Evolutionary conservation across 1,140 invertebrate genomes (phyloP).

Genomic region (Drosophila parabipectinata): DNA sequence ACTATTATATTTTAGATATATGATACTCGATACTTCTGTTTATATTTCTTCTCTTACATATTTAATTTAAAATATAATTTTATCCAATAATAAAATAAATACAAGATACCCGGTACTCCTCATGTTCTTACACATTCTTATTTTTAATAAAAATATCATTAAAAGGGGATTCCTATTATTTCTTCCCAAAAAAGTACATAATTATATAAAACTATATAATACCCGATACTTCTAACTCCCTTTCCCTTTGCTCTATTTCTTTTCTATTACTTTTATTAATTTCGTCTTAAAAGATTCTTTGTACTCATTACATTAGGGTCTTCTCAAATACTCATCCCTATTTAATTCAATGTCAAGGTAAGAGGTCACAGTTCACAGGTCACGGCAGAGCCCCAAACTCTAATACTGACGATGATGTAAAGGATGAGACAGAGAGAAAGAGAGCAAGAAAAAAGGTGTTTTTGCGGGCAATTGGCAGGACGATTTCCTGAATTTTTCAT

Average conservation of each 20-base stretch:
- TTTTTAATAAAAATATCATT: too few relatives aligned
- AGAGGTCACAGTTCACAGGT: background rate
- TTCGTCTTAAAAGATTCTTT: background rate
- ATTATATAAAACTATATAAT: too few relatives aligned
- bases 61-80: too few relatives aligned
- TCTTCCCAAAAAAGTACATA: too few relatives aligned
- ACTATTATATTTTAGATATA: too few relatives aligned
- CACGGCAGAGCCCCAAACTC: constrained; percentile 2
- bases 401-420: constrained; percentile 7
- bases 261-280: background rate
- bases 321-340: background rate
- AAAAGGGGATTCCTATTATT: too few relatives aligned
- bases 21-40: background rate
- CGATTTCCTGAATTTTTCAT: constrained; percentile 64
- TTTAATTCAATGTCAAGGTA: constrained; percentile 5
- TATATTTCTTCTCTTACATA: too few relatives aligned
- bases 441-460: constrained; percentile 16
- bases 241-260: too few relatives aligned
- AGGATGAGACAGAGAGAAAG: constrained; percentile 7
- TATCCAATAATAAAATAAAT: too few relatives aligned
- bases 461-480: constrained; percentile 54
- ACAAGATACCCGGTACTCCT: too few relatives aligned
- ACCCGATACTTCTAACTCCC: too few relatives aligned
- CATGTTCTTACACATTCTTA: too few relatives aligned
- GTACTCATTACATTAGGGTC: constrained; percentile 1